Base-by-base conservation (phyloP, 2,113 vertebrate species). In the Oxyura jamaicensis region DNA sequence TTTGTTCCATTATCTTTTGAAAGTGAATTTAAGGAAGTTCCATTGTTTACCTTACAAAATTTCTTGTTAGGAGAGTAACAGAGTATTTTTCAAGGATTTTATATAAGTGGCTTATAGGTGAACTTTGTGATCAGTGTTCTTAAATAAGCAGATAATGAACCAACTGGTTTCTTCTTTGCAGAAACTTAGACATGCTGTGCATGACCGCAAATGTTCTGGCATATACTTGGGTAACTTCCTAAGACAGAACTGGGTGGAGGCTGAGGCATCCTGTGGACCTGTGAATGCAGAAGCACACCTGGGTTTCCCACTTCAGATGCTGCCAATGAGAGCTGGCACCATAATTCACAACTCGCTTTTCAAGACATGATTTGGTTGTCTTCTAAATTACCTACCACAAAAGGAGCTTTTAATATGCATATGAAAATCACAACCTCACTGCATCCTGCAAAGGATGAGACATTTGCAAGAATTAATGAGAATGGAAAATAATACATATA, bases 261-360 rank as follows among this genome's bases (percentile, higher is more conserved):
- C 18, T 52, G 39, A 82, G 13, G 6, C 15, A 36, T 23, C 55
- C 48, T 4, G 48, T 62, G 35, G 52, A 58, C 4, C 22, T 69
- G 16, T 69, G 44, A 88, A 42, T 10, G 42, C 29, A 53, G 65
- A 72, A 72, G 21, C 5, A 4, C 3, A 41, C 1, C 0, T 42
- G 36, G 33, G 11, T 41, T 23, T 60, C 35, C 39, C 39, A 55
- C 0, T 67, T 67, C 20, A 46, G 0, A 39, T 1, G 31, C 21
- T 25, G 36, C 22, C 35, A 26, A 35, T 11, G 4, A 18, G 2
- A 42, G 4, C 16, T 46, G 10, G 10, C 8, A 48, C 48, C 11
- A 9, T 6, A 73, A 5, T 8, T 2, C 7, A 73, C 35, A 78
- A 69, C 15, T 56, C 21, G 29, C 11, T 7, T 44, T 48, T 28